Conservation (phyloP, 2,888 invertebrate genomes). For the Sthenelais limicola region DNA sequence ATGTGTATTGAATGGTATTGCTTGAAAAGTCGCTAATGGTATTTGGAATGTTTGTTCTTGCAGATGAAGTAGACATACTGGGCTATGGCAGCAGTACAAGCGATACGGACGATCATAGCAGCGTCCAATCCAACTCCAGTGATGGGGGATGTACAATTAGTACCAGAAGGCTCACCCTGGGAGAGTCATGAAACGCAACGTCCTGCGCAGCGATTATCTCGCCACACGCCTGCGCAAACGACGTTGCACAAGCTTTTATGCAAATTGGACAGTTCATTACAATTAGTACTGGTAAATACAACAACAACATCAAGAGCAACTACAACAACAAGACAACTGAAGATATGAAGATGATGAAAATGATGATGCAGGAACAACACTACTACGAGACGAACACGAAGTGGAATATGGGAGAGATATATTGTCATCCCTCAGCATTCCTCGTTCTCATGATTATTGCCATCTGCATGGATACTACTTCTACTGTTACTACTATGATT, state of each 20-base stretch:
- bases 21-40: neutral
- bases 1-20: no score
- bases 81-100: constrained; percentile 36
- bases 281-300: no score
- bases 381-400: no score
- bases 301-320: no score
- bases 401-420: no score
- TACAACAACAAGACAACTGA: no score
- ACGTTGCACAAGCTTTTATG: constrained; percentile 18
- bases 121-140: constrained; percentile 39
- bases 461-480: no score
- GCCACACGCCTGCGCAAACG: neutral
- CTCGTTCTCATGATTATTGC: no score
- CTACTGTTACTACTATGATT: no score
- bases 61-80: constrained; percentile 45
- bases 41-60: constrained; percentile 1
- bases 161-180: constrained; percentile 24
- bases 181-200: constrained; percentile 35
- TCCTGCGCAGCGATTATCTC: constrained; percentile 9
- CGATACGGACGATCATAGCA: constrained; percentile 45
- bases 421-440: no score
- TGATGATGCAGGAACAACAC: no score
- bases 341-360: no score
- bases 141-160: constrained; percentile 39
- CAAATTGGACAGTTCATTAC: constrained; percentile 28